A percentile compares a stretch with the other conserved stretches of the same genome.
Evolutionary conservation across 2,113 vertebrate genomes (phyloP).

Genomic region (Toxostoma redivivum): DNA sequence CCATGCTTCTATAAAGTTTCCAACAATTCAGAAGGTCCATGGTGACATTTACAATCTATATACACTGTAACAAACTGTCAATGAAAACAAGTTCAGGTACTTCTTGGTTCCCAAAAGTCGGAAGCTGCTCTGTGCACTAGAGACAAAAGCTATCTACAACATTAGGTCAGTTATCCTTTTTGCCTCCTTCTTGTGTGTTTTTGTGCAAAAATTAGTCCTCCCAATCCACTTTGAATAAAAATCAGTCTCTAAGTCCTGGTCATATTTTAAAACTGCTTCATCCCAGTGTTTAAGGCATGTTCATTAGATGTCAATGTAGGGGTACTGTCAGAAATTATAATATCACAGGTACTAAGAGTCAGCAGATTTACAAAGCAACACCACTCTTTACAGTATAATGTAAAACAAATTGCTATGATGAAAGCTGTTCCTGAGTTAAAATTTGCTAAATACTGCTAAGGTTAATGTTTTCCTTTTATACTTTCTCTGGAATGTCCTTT

Average conservation of each 20-base stretch:
- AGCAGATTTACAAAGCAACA: not conserved
- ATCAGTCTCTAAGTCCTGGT: not conserved
- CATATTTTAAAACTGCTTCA: not conserved
- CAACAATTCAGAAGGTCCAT: not conserved
- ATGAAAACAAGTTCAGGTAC: not conserved
- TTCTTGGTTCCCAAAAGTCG: not conserved
- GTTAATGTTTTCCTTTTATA: not conserved
- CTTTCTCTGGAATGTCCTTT: not conserved
- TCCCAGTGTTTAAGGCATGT: slow-evolving; percentile 59
- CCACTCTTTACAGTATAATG: not conserved
- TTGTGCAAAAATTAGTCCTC: not conserved
- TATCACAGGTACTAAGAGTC: not conserved
- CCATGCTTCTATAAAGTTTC: slow-evolving; percentile 7
- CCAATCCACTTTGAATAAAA: not conserved
- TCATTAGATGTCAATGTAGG: not conserved
- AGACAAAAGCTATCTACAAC: not conserved
- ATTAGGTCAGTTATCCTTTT: not conserved
- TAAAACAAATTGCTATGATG: not conserved
- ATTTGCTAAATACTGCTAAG: not conserved
- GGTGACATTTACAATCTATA: slow-evolving; percentile 1
- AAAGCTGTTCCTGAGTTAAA: slow-evolving; percentile 67
- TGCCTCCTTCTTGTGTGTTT: not conserved
- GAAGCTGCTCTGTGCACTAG: not conserved
- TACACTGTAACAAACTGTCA: slow-evolving; percentile 17
- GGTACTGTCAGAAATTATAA: not conserved